Percentiles rank a stretch among this genome's conserved stretches.
Conservation (phyloP, 2,888 invertebrate genomes). For the Augochlorella aurata region DNA sequence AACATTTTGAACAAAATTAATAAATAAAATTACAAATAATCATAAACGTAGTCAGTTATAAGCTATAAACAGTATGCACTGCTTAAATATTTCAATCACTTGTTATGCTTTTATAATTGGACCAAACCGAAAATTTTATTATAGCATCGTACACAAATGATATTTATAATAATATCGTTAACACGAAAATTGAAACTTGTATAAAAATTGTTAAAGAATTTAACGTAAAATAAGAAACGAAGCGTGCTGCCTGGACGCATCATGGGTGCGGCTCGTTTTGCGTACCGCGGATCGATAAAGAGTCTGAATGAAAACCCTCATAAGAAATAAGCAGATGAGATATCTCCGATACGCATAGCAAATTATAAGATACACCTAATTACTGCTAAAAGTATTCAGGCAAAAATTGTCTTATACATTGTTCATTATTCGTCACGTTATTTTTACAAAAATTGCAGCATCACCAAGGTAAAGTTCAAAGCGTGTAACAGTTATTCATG, state of each 20-base stretch:
- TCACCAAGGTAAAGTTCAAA: too few species aligned
- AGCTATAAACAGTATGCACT: background rate
- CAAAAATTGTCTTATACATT: background rate
- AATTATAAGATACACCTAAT: background rate
- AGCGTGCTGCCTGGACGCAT: constrained; percentile 45
- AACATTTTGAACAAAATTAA: too few species aligned
- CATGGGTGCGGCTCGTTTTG: constrained; percentile 55
- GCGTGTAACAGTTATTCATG: too few species aligned
- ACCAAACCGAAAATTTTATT: background rate
- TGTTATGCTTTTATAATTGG: background rate
- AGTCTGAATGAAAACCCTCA: constrained; percentile 44
- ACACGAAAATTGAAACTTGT: background rate
- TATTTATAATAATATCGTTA: background rate
- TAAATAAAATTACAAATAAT: too few species aligned
- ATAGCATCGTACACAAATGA: background rate
- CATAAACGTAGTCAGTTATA: too few species aligned
- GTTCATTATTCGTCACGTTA: too few species aligned
- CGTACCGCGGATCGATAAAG: constrained; percentile 56
- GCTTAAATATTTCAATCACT: background rate
- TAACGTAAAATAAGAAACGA: constrained; percentile 25
- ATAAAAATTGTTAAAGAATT: constrained; percentile 39
- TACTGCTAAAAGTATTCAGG: background rate
- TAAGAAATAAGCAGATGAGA: constrained; percentile 23
- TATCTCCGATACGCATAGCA: background rate
- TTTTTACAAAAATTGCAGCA: too few species aligned